phyloP scores from a whole-genome alignment of 2,888 invertebrate species.

The Rhaphigaster nebulosa region DNA sequence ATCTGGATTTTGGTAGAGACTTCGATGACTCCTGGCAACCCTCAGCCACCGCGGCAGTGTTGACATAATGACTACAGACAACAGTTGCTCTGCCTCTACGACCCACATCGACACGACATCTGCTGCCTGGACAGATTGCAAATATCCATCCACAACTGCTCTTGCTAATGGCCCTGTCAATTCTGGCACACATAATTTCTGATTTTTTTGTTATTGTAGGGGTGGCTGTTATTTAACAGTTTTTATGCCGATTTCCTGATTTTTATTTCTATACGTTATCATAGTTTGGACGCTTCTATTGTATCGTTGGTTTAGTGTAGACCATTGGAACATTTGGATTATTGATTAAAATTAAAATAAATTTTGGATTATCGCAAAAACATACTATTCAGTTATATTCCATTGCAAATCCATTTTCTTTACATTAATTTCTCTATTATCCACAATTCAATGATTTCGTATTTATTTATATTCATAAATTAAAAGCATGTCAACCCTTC shows the following conservation, averaged over 20 bases:
- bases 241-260: neutral
- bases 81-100: neutral
- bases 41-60: neutral
- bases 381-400: too few species aligned
- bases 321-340: too few species aligned
- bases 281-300: too few species aligned
- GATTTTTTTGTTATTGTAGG: neutral
- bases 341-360: too few species aligned
- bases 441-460: too few species aligned
- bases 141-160: slow-evolving; percentile 18
- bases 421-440: too few species aligned
- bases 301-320: too few species aligned
- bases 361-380: too few species aligned
- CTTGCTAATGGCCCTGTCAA: neutral
- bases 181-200: neutral
- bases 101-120: slow-evolving; percentile 1
- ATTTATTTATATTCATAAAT: too few species aligned
- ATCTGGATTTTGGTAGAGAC: neutral
- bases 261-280: too few species aligned
- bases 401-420: too few species aligned
- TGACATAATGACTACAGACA: slow-evolving; percentile 24
- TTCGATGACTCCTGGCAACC: neutral
- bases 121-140: neutral
- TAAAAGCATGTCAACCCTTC: too few species aligned
- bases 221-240: neutral